Evolutionary conservation across 2,113 vertebrate genomes (phyloP).

Genomic region (Equus przewalskii): DNA sequence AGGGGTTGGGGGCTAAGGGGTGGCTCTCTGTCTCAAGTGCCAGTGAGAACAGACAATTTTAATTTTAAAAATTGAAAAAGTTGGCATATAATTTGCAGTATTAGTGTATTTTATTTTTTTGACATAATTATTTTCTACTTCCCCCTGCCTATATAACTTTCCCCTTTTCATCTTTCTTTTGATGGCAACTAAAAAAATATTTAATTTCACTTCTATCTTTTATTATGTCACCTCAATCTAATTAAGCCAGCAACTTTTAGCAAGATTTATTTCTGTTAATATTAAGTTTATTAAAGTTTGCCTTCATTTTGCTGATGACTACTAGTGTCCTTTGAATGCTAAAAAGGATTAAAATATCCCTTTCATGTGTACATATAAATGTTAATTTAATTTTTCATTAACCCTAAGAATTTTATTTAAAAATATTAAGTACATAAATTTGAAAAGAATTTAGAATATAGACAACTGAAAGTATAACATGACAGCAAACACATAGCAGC

Average conservation of each 20-base stretch:
- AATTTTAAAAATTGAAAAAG: not conserved
- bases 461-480: not conserved
- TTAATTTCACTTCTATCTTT: slow-evolving; percentile 1
- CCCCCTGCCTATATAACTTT: not conserved
- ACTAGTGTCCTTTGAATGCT: not conserved
- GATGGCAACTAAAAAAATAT: not conserved
- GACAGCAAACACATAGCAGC: not conserved
- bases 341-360: not conserved
- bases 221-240: not conserved
- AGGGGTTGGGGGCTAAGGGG: rapidly evolving
- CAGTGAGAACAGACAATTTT: not conserved
- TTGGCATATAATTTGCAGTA: not conserved
- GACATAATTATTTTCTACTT: not conserved
- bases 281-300: not conserved
- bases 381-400: slow-evolving; percentile 10
- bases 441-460: not conserved
- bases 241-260: not conserved
- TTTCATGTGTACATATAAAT: not conserved
- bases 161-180: not conserved
- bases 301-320: not conserved
- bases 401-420: not conserved
- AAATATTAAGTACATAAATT: not conserved
- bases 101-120: not conserved
- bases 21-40: not conserved
- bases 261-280: slow-evolving; percentile 44